Percentiles rank a stretch among this genome's conserved stretches.
phyloP scores from a whole-genome alignment of 2,888 invertebrate genomes.

The Pseudolycoriella hygida region DNA sequence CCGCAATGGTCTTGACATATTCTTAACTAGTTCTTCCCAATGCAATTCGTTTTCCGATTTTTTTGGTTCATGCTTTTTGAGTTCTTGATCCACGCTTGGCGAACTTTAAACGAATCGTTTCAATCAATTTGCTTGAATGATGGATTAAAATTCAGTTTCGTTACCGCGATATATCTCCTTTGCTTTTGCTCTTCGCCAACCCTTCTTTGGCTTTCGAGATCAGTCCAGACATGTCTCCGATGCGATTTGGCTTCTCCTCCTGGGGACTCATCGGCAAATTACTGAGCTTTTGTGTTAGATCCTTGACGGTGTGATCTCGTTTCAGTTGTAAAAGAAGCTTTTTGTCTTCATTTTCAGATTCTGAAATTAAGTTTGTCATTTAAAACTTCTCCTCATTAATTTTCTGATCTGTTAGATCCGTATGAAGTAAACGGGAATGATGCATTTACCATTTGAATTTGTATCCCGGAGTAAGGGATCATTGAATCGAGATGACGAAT shows the following conservation, averaged over 20 bases:
- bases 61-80: constrained; percentile 51
- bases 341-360: constrained; percentile 39
- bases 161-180: constrained; percentile 37
- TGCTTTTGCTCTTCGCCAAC: constrained; percentile 69
- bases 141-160: constrained; percentile 8
- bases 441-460: too few relatives aligned
- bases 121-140: background rate
- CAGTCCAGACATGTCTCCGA: constrained; percentile 74
- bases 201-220: constrained; percentile 90
- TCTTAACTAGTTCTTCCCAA: constrained; percentile 82
- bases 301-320: constrained; percentile 74
- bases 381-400: too few relatives aligned
- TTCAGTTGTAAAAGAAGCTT: constrained; percentile 50
- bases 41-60: constrained; percentile 87
- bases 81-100: constrained; percentile 54
- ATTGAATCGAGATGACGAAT: too few relatives aligned
- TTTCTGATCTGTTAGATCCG: too few relatives aligned
- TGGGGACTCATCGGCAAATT: constrained; percentile 38
- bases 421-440: too few relatives aligned
- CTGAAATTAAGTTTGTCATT: constrained; percentile 19
- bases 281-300: constrained; percentile 68
- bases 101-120: constrained; percentile 30
- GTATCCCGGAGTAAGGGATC: too few relatives aligned
- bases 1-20: constrained; percentile 55
- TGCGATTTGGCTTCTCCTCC: constrained; percentile 42